phyloP scores from a whole-genome alignment of 2,113 vertebrate species.

The Myotis lucifugus region DNA sequence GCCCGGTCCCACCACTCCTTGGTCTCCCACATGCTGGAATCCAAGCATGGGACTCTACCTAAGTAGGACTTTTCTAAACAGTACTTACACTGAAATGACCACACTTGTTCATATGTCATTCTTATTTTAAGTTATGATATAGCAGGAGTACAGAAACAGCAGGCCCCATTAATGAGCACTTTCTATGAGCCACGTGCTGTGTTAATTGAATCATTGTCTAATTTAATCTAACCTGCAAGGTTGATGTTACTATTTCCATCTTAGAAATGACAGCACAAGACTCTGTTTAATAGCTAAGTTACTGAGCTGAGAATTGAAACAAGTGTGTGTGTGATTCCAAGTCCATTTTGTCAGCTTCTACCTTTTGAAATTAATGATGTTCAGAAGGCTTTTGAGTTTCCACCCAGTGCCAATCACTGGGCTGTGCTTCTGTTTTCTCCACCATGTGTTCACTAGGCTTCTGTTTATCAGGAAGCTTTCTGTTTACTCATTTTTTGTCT shows the following conservation, averaged over 20 bases:
- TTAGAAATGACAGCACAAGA: not conserved
- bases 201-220: not conserved
- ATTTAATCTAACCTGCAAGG: not conserved
- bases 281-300: not conserved
- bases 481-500: not conserved
- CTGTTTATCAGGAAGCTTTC: not conserved
- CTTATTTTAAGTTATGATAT: not conserved
- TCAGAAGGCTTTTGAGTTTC: not conserved
- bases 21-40: not conserved
- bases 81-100: not conserved
- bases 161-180: not conserved
- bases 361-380: not conserved
- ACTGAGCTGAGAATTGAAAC: not conserved
- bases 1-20: not conserved
- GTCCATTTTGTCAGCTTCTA: not conserved
- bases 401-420: not conserved
- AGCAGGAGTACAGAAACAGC: not conserved
- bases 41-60: not conserved
- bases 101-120: not conserved
- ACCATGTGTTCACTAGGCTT: not conserved
- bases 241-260: not conserved
- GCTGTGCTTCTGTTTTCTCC: not conserved
- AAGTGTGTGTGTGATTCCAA: not conserved
- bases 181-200: accelerated
- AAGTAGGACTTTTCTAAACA: not conserved